Conservation (phyloP, 2,888 invertebrate species). For the Marasmarcha lunaedactyla region DNA sequence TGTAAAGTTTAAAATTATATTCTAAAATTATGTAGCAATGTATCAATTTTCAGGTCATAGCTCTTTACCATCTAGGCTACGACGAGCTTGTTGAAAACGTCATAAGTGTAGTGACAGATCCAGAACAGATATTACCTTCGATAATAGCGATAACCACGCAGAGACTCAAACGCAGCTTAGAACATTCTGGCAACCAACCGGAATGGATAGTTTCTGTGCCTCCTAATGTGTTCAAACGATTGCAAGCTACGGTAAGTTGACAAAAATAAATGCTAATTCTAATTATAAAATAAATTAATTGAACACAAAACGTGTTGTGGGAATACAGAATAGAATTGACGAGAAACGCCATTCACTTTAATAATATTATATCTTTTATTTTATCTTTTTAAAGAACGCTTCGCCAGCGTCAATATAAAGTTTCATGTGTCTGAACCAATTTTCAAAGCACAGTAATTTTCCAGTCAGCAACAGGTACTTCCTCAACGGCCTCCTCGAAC, state of each 20-base stretch:
- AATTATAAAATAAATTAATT: not conserved
- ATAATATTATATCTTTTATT: too few species aligned
- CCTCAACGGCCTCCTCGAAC: too few species aligned
- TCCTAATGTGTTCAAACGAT: slow-evolving; percentile 80
- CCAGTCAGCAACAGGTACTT: too few species aligned
- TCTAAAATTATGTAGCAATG: too few species aligned
- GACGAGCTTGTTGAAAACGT: slow-evolving; percentile 73
- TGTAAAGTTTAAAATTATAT: too few species aligned
- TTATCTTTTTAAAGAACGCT: too few species aligned
- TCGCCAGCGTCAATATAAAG: too few species aligned
- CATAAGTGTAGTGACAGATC: slow-evolving; percentile 75
- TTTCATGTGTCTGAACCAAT: too few species aligned
- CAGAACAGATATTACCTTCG: slow-evolving; percentile 76
- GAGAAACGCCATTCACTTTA: too few species aligned
- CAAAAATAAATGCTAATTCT: not conserved
- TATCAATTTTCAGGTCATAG: slow-evolving; percentile 56
- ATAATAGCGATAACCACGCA: slow-evolving; percentile 86
- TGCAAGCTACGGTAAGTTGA: slow-evolving; percentile 74
- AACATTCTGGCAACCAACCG: slow-evolving; percentile 70
- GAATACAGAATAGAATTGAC: not conserved
- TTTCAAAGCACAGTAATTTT: too few species aligned
- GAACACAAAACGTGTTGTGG: not conserved
- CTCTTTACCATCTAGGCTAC: slow-evolving; percentile 73
- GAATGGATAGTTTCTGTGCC: slow-evolving; percentile 81
- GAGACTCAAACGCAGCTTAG: slow-evolving; percentile 77